Base-by-base conservation (phyloP, 1,140 invertebrate species). In the Drosophila kikkawai region DNA sequence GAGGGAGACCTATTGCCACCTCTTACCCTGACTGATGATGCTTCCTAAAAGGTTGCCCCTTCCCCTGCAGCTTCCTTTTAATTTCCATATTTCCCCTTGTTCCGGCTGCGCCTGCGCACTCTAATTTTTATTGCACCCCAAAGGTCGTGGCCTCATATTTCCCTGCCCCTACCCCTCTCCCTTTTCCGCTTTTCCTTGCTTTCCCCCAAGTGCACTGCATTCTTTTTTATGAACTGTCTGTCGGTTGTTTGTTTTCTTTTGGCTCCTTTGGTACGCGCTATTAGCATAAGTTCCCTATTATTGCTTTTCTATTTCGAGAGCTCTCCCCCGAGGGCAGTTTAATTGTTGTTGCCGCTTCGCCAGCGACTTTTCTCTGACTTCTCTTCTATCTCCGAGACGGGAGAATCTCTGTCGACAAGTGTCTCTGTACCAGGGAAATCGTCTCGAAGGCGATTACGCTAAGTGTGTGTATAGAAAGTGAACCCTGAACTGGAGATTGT, bases 201-300 rank as follows among this genome's bases (percentile, higher is more conserved):
- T 9, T 13, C 32, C 22, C 41, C 65, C 80, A 78, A 82, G 84
- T 77, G 75, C 53, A 73, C 51, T 39, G 53, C 36, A 56, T 19
- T 39, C 39, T 39, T 88, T 61, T 88, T 90, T 90, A 88, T 88
- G 85, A 90, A 88, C 85, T 88, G 84, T 70, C 67, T 61, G 73
- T 75, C 63, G 37, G 57, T 80, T 75, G 56, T 60, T 70, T 66
- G 47, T 70, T 50, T 75, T 79, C 51, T 74, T 77, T 74, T 73
- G 69, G 70, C 76, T 78, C 47, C 74, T 87, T 90, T 88, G 84
- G 84, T 75, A 88, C 84, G 84, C 84, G 84, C 84, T 79, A 88
- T 88, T 88, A 88, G 78, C 84, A 85, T 88, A 75, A 84, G 81
- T 79, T 90, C 58, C 65, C 76, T 79, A 39, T 70, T 82, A 61